phyloP scores from a whole-genome alignment of 2,113 vertebrate species.

The Clarias macrocephalus region DNA sequence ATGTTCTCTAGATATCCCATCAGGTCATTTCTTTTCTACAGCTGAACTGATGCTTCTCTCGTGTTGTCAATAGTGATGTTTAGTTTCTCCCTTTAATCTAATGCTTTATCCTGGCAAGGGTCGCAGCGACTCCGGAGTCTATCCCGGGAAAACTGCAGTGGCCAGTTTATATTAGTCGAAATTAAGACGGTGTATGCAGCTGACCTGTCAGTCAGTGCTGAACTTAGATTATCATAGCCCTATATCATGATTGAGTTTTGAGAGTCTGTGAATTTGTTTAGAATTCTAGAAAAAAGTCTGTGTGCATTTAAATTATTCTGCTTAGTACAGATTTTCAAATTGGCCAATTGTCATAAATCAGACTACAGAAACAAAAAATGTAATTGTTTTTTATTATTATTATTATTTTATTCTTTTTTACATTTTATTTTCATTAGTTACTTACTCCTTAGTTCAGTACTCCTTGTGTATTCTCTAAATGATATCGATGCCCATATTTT shows the following conservation, averaged over 20 bases:
- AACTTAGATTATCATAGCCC: conserved; percentile 5
- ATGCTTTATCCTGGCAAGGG: conserved; percentile 2
- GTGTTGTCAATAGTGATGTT: conserved; percentile 28
- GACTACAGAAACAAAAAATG: neutral
- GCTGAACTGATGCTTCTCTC: conserved; percentile 37
- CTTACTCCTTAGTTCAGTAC: neutral
- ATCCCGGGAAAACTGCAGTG: neutral
- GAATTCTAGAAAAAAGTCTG: conserved; percentile 24
- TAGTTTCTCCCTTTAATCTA: conserved; percentile 15
- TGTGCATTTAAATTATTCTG: conserved; percentile 42
- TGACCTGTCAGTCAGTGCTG: neutral
- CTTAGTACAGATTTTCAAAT: conserved; percentile 23
- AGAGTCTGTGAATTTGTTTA: conserved; percentile 42
- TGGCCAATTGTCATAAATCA: neutral
- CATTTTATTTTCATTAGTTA: conserved; percentile 43
- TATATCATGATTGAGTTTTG: conserved; percentile 30
- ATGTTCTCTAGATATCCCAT: conserved; percentile 41
- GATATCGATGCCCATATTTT: conserved; percentile 56
- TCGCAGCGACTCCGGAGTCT: neutral
- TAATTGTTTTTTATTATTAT: conserved; percentile 15
- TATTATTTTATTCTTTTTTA: conserved; percentile 50
- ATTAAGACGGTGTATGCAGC: conserved; percentile 30
- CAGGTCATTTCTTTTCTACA: conserved; percentile 29
- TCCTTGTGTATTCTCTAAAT: conserved; percentile 47
- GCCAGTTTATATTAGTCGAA: conserved; percentile 11